phyloP scores from a whole-genome alignment of 1,140 invertebrate genomes.

The Wasmannia auropunctata region DNA sequence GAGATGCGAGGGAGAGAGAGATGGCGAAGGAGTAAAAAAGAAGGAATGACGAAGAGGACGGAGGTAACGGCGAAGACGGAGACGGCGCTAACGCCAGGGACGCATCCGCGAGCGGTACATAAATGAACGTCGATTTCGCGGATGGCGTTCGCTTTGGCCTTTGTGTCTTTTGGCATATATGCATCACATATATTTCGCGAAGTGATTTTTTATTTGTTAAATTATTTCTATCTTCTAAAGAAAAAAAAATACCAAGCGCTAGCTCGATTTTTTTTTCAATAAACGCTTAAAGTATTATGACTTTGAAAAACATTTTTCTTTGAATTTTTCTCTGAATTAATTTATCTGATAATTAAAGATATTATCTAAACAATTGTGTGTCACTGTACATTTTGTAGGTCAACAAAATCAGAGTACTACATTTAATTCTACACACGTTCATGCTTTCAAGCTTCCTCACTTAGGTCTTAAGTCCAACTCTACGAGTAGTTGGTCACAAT shows the following conservation, averaged over 20 bases:
- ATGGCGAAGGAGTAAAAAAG: conserved; percentile 51
- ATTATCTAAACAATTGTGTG: not conserved
- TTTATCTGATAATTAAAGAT: not conserved
- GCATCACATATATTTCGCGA: not conserved
- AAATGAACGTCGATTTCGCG: conserved; percentile 47
- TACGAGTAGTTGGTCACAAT: conserved; percentile 42
- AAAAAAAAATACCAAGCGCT: not conserved
- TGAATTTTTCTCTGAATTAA: too few relatives aligned
- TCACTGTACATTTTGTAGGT: not conserved
- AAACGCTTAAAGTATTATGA: not conserved
- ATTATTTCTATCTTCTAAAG: not conserved
- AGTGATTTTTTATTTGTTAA: conserved; percentile 4
- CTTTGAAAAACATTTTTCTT: not conserved
- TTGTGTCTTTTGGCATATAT: not conserved
- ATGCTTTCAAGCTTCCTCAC: not conserved
- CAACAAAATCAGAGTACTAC: not conserved
- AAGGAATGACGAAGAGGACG: conserved; percentile 20
- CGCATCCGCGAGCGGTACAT: conserved; percentile 42
- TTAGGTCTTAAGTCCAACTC: not conserved
- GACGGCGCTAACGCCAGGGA: conserved; percentile 53
- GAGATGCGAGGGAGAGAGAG: conserved; percentile 77
- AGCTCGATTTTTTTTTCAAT: not conserved
- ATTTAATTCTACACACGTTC: conserved; percentile 9
- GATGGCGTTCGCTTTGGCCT: not conserved
- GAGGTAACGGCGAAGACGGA: conserved; percentile 21